Evolutionary conservation across 2,113 vertebrate genomes (phyloP), one percentile per base, ranked within the genome.

Genomic region (Oreochromis aureus): DNA sequence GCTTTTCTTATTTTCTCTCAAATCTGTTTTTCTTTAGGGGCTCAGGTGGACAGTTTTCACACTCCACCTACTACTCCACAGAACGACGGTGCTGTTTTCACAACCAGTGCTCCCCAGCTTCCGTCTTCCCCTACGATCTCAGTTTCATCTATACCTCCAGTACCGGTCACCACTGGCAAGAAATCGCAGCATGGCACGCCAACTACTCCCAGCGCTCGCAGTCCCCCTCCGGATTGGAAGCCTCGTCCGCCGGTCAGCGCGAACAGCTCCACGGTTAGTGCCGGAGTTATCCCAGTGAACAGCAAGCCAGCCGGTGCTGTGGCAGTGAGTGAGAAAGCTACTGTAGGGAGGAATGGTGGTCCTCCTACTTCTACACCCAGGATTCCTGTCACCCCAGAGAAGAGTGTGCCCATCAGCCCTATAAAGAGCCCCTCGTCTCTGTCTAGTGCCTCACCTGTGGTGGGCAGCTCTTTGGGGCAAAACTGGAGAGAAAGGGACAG

Each of bases 21-120:
- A 48, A 48, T 63, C 61, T 36, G 22, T 85, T 61, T 80, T 41
- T 34, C 22, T 39, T 22, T 1, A 96, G 96, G 88, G 7, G 6
- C 88, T 53, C 89, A 90, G 53, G 59, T 83, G 30, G 95, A 97
- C 12, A 82, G 76, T n/a, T 96, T 93, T 92, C 94, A 96, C 87
- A 95, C 95, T 30, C 93, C 95, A 30, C 95, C 95, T 54, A 46
- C 91, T 8, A 95, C 96, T 6, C 96, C 94, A 41, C 89, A 92
- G 32, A 86, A 51, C 6, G 91, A 94, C 24, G 84, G 24, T 10
- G 86, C 82, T 56, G 5, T 46, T 54, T 30, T 69, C 10, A 12
- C 55, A 3, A 78, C 91, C 2, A 2, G 24, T 78, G 69, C 27
- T 59, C 59, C 86, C 61, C 63, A 88, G 1, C 54, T 87, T 71